A percentile compares a stretch with the other conserved stretches of the same genome.
Conservation (phyloP, 2,113 vertebrate genomes). For the Lycaon pictus region DNA sequence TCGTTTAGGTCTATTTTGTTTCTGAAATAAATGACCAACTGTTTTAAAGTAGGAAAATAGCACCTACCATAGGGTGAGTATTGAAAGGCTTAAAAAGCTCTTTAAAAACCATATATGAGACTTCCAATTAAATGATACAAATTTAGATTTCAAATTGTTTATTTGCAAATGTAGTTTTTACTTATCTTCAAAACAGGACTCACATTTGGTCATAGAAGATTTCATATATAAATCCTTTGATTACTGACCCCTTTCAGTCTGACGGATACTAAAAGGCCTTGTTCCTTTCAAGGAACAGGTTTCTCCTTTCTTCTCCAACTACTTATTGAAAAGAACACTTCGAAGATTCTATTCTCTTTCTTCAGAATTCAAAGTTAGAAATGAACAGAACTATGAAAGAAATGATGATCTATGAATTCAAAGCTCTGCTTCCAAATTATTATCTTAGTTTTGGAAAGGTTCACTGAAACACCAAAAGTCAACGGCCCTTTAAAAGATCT, state of each 20-base stretch:
- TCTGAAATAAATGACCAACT: background rate
- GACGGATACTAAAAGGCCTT: background rate
- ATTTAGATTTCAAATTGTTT: background rate
- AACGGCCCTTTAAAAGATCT: background rate
- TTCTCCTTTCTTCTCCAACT: background rate
- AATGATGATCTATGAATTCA: background rate
- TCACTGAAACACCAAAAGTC: background rate
- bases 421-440: background rate
- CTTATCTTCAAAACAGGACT: background rate
- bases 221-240: background rate
- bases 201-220: background rate
- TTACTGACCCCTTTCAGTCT: background rate
- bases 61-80: background rate
- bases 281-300: background rate
- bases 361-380: constrained; percentile 48
- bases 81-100: background rate
- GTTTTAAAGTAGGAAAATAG: background rate
- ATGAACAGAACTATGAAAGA: background rate
- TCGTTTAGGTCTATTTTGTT: background rate
- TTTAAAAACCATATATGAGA: background rate
- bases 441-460: background rate
- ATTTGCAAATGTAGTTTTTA: background rate
- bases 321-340: background rate
- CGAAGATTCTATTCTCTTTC: background rate
- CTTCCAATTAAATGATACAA: background rate